Evolutionary conservation across 2,113 vertebrate genomes (phyloP).

Genomic region (Nerophis lumbriciformis): DNA sequence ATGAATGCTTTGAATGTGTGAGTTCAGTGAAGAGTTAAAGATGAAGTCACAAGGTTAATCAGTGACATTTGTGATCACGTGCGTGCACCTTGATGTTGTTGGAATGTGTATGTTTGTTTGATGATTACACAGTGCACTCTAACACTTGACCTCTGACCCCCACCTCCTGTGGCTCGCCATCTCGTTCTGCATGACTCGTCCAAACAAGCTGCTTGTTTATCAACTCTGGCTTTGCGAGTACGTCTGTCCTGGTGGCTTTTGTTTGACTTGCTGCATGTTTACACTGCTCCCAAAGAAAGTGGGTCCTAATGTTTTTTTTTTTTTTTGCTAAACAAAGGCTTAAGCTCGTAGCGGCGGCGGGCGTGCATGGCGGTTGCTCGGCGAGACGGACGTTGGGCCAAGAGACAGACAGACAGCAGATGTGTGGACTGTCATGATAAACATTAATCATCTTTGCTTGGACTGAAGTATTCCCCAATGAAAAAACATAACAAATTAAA

Average conservation of each 20-base stretch:
- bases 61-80: neutral
- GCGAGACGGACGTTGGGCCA: conserved; percentile 28
- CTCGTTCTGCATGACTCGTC: conserved; percentile 25
- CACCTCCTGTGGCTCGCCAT: conserved; percentile 46
- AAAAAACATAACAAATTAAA: too few relatives aligned
- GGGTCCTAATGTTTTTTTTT: conserved; percentile 56
- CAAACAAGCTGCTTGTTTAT: conserved; percentile 63
- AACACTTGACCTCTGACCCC: conserved; percentile 67
- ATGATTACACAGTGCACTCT: conserved; percentile 22
- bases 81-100: neutral
- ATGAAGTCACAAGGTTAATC: neutral
- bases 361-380: conserved; percentile 15
- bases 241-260: conserved; percentile 11
- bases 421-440: neutral
- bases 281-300: conserved; percentile 51
- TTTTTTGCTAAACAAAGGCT: conserved; percentile 46
- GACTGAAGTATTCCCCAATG: too few relatives aligned
- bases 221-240: conserved; percentile 42
- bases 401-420: conserved; percentile 42
- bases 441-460: conserved; percentile 3
- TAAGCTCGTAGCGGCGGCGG: conserved; percentile 19
- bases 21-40: conserved; percentile 1
- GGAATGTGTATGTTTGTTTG: neutral
- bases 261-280: conserved; percentile 15
- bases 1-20: too few relatives aligned